Evolutionary conservation across 2,797 vertebrate genomes (phyloP), one percentile per base, ranked within the genome.

Genomic region (Sebastes itinus): DNA sequence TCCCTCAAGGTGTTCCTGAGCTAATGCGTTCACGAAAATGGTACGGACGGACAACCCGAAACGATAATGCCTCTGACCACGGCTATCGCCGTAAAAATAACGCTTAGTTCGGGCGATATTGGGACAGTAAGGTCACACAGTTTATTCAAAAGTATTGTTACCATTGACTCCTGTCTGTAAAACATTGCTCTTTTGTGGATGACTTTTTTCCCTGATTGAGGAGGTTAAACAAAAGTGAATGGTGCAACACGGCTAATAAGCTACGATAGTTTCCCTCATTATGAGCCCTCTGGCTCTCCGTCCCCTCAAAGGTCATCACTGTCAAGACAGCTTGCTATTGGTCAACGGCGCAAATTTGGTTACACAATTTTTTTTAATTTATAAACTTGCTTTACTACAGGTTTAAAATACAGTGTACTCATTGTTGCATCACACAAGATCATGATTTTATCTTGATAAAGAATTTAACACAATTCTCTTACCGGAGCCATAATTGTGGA

Each of bases 361-460:
- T n/a, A n/a, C n/a, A 4, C 11, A 35, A 12, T 35, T 35, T 46
- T 20, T 6, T 11, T 71, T 49, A 18, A 64, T 23, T 25, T 20
- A 54, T 28, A 30, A 30, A 35, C 11, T 49, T 38, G 7, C 7
- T 27, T 66, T 59, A 60, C 27, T 81, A 3, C 11, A 35, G 13
- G 10, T 60, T 73, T 27, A 38, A 58, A 72, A 72, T 28, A 58
- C 18, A 49, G 73, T 77, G 20, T 11, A 56, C 25, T 46, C 16
- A 54, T 18, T 65, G 38, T 75, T 75, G 30, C 61, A 61, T 80
- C 55, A 84, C 3, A 9, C 9, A 18, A 52, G 78, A 72, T 82
- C 58, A 63, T 12, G 25, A 13, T 62, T 77, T 62, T 52, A 78
- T 70, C 73, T 60, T 66, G 22, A 82, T 78, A 54, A 86, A 87